These are phyloP conservation scores for Oreochromis niloticus DNA, from an alignment of 2,113 vertebrate genomes.

Conservation along the genomic window DNA sequence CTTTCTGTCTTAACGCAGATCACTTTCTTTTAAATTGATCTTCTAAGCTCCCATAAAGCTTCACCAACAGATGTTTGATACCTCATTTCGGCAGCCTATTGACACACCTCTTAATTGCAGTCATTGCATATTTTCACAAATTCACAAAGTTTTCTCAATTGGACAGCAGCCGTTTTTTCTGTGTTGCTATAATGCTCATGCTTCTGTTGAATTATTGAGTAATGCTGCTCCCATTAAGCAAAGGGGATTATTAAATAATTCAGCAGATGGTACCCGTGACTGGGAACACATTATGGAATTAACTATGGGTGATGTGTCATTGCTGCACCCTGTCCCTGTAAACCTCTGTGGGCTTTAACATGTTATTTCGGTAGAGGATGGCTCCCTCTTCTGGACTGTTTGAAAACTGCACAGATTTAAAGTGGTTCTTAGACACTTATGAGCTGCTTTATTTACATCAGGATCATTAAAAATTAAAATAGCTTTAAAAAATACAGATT, in stretches of 20 bases:
- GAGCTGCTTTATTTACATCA: not conserved
- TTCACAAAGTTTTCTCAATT: slow-evolving; percentile 29
- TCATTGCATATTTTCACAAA: slow-evolving; percentile 10
- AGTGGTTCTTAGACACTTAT: not conserved
- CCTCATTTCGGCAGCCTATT: not conserved
- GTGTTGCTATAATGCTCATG: slow-evolving; percentile 1
- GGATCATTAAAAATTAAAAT: not conserved
- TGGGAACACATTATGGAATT: not conserved
- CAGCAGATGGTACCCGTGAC: not conserved
- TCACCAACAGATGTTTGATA: not conserved
- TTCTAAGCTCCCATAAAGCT: not conserved
- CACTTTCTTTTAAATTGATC: fast-evolving
- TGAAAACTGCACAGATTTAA: not conserved
- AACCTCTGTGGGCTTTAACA: fast-evolving
- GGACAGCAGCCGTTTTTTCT: not conserved
- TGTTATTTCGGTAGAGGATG: not conserved
- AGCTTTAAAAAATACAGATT: not conserved
- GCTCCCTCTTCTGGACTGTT: slow-evolving; percentile 43
- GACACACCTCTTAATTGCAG: not conserved
- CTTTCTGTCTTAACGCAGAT: not conserved
- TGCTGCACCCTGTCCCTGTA: not conserved
- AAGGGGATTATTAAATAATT: slow-evolving; percentile 54
- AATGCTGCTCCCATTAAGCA: not conserved
- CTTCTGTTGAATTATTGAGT: slow-evolving; percentile 44
- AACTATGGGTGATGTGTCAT: not conserved